A percentile compares a stretch with the other conserved stretches of the same genome.
Evolutionary conservation across 2,113 vertebrate species (phyloP).

Genomic region (Pteronura brasiliensis): DNA sequence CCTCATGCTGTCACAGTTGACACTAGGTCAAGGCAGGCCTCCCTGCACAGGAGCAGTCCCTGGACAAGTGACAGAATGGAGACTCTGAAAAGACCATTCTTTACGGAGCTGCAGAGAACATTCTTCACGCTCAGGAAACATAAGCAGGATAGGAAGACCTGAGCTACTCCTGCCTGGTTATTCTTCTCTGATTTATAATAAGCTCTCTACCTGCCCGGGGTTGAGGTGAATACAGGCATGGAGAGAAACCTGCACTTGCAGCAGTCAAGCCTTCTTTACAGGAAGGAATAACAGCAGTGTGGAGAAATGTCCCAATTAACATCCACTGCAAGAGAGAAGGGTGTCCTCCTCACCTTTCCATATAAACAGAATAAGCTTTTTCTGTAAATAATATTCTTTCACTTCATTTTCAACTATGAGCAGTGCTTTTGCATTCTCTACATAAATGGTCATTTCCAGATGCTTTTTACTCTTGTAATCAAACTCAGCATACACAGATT

Average conservation of each 20-base stretch:
- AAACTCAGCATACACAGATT: not conserved
- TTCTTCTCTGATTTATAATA: not conserved
- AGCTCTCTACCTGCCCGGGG: not conserved
- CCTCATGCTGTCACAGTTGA: not conserved
- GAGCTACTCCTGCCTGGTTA: not conserved
- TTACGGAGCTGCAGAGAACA: not conserved
- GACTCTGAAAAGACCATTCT: not conserved
- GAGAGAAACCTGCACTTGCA: not conserved
- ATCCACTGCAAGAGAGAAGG: not conserved
- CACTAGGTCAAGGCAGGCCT: no score
- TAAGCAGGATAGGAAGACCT: not conserved
- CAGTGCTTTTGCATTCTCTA: not conserved
- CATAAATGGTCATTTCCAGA: not conserved
- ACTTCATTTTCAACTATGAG: not conserved
- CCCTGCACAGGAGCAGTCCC: not conserved
- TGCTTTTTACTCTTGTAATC: not conserved
- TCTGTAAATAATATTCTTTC: not conserved
- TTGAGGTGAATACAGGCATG: no score
- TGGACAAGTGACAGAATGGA: not conserved
- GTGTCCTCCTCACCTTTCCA: not conserved
- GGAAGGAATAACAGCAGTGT: not conserved
- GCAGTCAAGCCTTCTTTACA: not conserved
- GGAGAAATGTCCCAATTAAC: no score
- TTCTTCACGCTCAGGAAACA: not conserved
- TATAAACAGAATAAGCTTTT: not conserved